Evolutionary conservation across 1,140 invertebrate species (phyloP), one percentile per base, ranked within the genome.

Genomic region (Orchesella cincta): DNA sequence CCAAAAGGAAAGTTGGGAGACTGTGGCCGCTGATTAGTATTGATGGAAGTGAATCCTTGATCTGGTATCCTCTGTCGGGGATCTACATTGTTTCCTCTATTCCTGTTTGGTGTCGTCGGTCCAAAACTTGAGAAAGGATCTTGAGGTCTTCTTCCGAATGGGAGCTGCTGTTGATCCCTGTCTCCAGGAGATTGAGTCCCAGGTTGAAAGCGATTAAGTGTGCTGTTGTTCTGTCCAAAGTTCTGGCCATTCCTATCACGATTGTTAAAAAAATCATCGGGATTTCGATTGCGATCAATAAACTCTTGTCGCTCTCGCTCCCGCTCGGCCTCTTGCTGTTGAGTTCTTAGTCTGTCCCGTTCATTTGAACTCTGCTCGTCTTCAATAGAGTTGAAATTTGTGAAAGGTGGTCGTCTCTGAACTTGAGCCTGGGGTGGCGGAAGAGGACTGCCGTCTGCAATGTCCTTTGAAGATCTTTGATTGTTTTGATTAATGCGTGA

Each of bases 351-450:
- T 76, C 75, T 76, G 0, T 76, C 75, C 28, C 62, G 57, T 26
- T 76, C 62, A 20, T 36, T 73, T 31, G 54, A 62, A 16, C 52
- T 74, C 33, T 73, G 51, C 70, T 76, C 71, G 8, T 80, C 36
- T n/a, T 78, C 78, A 26, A 79, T 74, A 26, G 78, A 74, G 54
- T 79, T 79, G 31, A 76, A 64, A 76, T 62, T 76, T 23, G 72
- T 31, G 73, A 76, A 76, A 35, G 62, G 75, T 51, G 78, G 57
- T 51, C 70, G 26, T 35, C 62, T 16, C 26, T 73, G 74, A 14
- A 51, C 33, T 76, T 79, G 78, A 14, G 73, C 70, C 35, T 76
- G 46, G 33, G 74, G n/a, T 54, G 31, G 18, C 31, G 78, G 51
- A 54, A 74, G 26, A 70, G 23, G 12, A 46, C 70, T 18, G n/a